phyloP scores from a whole-genome alignment of 1,140 invertebrate genomes.

The Bombus impatiens region DNA sequence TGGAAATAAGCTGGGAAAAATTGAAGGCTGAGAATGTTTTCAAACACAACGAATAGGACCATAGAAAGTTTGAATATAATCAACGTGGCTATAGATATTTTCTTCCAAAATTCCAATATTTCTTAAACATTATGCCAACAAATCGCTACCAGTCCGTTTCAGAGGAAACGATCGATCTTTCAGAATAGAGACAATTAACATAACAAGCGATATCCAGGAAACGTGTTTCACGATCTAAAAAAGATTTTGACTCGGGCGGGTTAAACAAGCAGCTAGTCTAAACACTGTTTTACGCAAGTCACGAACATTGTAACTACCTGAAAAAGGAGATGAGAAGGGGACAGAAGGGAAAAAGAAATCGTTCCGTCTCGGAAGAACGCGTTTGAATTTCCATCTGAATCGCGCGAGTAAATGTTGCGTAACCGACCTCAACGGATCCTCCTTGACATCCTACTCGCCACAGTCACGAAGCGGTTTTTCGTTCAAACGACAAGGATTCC shows the following conservation, averaged over 20 bases:
- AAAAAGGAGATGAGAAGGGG: not conserved
- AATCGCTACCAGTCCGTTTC: not conserved
- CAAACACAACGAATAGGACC: too few relatives aligned
- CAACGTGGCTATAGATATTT: not conserved
- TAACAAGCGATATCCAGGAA: not conserved
- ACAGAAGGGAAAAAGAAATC: not conserved
- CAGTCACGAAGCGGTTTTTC: not conserved
- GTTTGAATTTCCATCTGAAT: constrained; percentile 40
- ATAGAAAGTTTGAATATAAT: not conserved
- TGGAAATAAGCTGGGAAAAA: too few relatives aligned
- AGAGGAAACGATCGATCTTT: not conserved
- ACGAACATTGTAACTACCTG: not conserved
- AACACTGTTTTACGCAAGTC: not conserved
- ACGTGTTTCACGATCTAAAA: not conserved
- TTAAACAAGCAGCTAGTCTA: not conserved
- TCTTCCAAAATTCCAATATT: not conserved
- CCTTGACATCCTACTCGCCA: not conserved
- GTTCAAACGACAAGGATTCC: not conserved
- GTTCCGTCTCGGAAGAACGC: not conserved
- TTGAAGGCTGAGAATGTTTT: too few relatives aligned
- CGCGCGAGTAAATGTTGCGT: constrained; percentile 29
- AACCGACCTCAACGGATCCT: constrained; percentile 40
- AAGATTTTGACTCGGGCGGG: not conserved
- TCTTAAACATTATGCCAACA: not conserved
- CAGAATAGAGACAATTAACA: not conserved